phyloP scores from a whole-genome alignment of 2,797 vertebrate species.

The Psittacula derbiana region DNA sequence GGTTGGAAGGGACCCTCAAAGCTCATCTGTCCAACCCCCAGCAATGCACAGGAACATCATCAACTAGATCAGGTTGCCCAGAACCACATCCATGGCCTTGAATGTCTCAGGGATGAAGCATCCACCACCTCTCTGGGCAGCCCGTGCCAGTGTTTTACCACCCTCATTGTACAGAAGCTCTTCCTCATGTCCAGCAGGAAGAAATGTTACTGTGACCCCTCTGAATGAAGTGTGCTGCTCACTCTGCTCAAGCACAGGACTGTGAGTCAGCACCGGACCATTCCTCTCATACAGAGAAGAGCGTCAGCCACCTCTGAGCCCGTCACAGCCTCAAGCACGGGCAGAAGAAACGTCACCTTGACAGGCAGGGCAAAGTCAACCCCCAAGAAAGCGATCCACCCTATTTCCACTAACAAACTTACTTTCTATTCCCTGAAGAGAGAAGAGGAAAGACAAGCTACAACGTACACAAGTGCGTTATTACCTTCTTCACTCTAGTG shows the following conservation, averaged over 20 bases:
- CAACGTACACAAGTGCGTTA: rapidly evolving
- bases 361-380: not conserved
- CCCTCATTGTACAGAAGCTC: not conserved
- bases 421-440: not conserved
- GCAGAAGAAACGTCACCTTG: not conserved
- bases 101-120: not conserved
- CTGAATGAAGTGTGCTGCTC: not conserved
- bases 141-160: not conserved
- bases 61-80: not conserved
- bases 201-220: not conserved
- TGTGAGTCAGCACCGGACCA: not conserved
- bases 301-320: not conserved
- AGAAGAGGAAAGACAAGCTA: not conserved
- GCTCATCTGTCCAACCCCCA: not conserved
- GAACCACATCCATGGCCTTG: not conserved
- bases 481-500: not conserved
- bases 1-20: not conserved
- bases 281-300: not conserved
- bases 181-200: not conserved
- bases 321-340: not conserved
- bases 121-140: not conserved
- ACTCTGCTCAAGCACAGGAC: not conserved
- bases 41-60: not conserved
- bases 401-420: not conserved
- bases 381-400: not conserved